phyloP scores from a whole-genome alignment of 35 echinoderm and acorn worm species.

The Apostichopus parvimensis region DNA sequence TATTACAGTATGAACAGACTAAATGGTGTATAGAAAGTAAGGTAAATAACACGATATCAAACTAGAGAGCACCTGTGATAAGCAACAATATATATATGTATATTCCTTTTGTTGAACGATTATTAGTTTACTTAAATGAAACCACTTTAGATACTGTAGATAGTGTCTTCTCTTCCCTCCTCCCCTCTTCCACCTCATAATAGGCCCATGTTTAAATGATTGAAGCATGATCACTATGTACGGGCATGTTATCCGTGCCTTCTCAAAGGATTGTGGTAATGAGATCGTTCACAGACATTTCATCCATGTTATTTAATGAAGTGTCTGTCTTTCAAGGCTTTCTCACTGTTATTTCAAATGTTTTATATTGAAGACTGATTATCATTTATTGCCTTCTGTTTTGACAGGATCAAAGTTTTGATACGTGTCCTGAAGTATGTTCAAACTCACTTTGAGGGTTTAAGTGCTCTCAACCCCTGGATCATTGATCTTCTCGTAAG shows the following conservation, averaged over 20 bases:
- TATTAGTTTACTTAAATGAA: too few relatives aligned
- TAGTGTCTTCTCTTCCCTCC: too few relatives aligned
- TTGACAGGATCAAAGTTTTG: conserved; percentile 89
- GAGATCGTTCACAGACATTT: not conserved
- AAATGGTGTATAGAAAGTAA: too few relatives aligned
- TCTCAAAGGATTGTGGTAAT: not conserved
- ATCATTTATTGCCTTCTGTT: not conserved
- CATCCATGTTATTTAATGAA: not conserved
- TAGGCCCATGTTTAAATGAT: too few relatives aligned
- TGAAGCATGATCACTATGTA: not conserved
- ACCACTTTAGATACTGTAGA: too few relatives aligned
- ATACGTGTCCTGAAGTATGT: conserved; percentile 90
- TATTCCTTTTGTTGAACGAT: too few relatives aligned
- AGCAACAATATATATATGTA: too few relatives aligned
- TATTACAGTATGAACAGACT: too few relatives aligned
- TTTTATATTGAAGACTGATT: not conserved
- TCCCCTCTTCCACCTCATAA: too few relatives aligned
- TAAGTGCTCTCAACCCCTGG: conserved; percentile 96
- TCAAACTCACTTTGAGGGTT: conserved; percentile 75
- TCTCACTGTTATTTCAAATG: not conserved
- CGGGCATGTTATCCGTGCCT: not conserved
- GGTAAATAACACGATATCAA: too few relatives aligned
- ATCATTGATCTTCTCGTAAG: conserved; percentile 98
- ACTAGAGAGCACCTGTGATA: too few relatives aligned
- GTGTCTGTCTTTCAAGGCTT: not conserved